phyloP scores from a whole-genome alignment of 2,797 vertebrate species.

The Buphagus erythrorhynchus region DNA sequence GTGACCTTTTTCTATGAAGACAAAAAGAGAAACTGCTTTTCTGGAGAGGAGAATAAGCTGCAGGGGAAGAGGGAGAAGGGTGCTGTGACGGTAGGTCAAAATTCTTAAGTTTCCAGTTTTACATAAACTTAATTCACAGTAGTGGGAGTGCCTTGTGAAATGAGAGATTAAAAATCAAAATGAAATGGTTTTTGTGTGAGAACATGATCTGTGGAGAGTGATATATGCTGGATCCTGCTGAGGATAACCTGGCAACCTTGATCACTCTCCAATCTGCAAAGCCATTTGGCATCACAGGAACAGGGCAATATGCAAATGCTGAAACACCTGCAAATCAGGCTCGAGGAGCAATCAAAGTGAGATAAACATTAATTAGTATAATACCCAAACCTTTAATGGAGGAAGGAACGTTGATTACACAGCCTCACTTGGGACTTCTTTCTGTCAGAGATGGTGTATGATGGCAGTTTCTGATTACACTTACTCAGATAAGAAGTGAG shows the following conservation, averaged over 20 bases:
- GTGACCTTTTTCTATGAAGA: background rate
- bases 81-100: background rate
- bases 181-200: background rate
- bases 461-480: conserved; percentile 64
- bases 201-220: background rate
- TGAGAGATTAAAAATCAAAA: background rate
- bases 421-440: conserved; percentile 56
- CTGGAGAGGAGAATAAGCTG: background rate
- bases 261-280: conserved; percentile 9
- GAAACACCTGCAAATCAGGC: conserved; percentile 72
- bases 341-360: conserved; percentile 69
- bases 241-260: conserved; percentile 26
- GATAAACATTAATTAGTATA: conserved; percentile 73
- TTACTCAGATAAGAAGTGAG: conserved; percentile 57
- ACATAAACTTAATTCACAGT: background rate
- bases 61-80: background rate
- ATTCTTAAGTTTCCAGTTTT: background rate
- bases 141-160: background rate
- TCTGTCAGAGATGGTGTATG: conserved; percentile 18
- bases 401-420: conserved; percentile 65
- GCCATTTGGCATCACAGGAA: background rate
- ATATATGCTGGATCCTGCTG: background rate
- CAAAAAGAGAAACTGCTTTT: background rate
- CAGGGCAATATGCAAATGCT: background rate
- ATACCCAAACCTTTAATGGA: conserved; percentile 64